phyloP scores from a whole-genome alignment of 1,140 invertebrate species.

The Drosophila burlai region DNA sequence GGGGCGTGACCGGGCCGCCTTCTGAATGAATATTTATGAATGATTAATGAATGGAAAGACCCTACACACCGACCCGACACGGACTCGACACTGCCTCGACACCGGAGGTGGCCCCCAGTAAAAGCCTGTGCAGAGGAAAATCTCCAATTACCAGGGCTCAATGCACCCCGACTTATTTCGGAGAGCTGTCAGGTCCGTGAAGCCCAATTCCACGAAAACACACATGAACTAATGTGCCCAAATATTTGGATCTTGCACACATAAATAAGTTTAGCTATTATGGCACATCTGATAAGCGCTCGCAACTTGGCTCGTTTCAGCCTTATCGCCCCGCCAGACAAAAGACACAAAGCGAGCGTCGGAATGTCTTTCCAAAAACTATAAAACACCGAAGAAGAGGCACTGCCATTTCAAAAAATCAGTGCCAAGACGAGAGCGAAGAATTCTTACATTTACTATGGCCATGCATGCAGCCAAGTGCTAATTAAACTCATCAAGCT shows the following conservation, averaged over 20 bases:
- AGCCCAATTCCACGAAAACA: constrained; percentile 8
- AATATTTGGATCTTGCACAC: constrained; percentile 65
- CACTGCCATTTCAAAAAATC: constrained; percentile 22
- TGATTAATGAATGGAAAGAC: constrained; percentile 66
- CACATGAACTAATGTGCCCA: constrained; percentile 59
- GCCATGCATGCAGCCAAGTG: constrained; percentile 59
- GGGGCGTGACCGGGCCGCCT: constrained; percentile 27
- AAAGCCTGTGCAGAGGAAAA: constrained; percentile 17
- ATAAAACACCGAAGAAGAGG: constrained; percentile 25
- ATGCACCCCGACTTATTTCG: constrained; percentile 41
- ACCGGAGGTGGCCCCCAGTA: constrained; percentile 19
- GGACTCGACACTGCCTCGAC: neutral
- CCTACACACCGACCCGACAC: neutral
- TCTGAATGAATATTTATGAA: constrained; percentile 71
- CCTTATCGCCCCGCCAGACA: constrained; percentile 47
- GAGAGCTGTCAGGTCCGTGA: constrained; percentile 4
- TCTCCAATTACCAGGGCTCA: constrained; percentile 52
- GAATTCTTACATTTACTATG: constrained; percentile 39
- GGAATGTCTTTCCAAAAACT: constrained; percentile 27
- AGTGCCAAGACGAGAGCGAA: constrained; percentile 42
- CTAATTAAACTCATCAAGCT: constrained; percentile 64
- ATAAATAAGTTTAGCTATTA: constrained; percentile 64
- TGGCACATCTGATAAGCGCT: constrained; percentile 55
- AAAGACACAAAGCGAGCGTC: constrained; percentile 29
- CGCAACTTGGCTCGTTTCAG: constrained; percentile 30